Evolutionary conservation across 2,113 vertebrate species (phyloP), one percentile per base, ranked within the genome.

Genomic region (Phasianus colchicus): DNA sequence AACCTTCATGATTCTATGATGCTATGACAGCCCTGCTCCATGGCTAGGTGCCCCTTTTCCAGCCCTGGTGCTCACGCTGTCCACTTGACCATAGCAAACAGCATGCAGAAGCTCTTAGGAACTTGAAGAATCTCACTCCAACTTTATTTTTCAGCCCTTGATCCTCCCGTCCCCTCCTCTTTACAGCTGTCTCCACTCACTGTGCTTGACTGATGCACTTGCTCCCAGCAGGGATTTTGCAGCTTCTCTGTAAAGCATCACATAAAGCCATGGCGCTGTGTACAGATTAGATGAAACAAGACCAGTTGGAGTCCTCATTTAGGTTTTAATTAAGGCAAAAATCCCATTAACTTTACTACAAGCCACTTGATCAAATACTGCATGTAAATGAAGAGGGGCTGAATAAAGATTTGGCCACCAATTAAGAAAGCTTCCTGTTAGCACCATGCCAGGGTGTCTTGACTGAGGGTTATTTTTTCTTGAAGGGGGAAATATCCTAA

Each of bases 301-400:
- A 88, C 38, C 83, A 86, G 70, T n/a, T 93, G 92, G 89, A 84
- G 61, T 67, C 70, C 77, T 96, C 86, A 78, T 92, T 91, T 88
- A 88, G 73, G 73, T 81, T 90, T 95, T 93, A 93, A 95, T 95
- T 96, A 90, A 93, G 65, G 65, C 60, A 83, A 95, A 95, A 96
- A 83, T 92, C 66, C 67, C 61, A 94, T 95, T 92, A 93, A 82
- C 80, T 90, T 60, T 8, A 72, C 48, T 36, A 72, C 57, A 65
- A 94, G n/a, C 48, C 24, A 55, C 86, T 93, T 82, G 88, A 90
- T 90, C 81, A 72, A 93, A 47, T 30, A 52, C 80, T 90, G 58
- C 77, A 69, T 86, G 69, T 38, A 94, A 94, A 89, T 81, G 89
- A 89, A 88, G 86, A 92, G 71, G 66, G 92, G 14, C 21, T 70